A percentile compares a stretch with the other conserved stretches of the same genome.
phyloP scores from a whole-genome alignment of 2,113 vertebrate species.

The Ptilonorhynchus violaceus region DNA sequence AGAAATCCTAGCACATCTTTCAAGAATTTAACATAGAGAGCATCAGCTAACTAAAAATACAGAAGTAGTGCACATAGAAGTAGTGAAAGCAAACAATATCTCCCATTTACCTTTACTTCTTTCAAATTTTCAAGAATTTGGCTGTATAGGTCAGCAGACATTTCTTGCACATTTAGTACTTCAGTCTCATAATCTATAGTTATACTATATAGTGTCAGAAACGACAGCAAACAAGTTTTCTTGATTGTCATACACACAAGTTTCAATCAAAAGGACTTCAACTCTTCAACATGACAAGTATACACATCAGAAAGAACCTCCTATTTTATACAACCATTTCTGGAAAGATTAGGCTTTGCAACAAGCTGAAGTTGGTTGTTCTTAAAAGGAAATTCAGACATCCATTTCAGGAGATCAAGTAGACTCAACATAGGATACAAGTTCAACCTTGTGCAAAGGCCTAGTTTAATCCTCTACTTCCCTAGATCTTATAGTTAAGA shows the following conservation, averaged over 20 bases:
- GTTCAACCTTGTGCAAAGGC: neutral
- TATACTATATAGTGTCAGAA: neutral
- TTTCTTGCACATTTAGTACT: neutral
- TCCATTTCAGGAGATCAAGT: neutral
- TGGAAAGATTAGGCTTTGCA: neutral
- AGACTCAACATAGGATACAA: neutral
- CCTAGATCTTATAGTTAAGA: neutral
- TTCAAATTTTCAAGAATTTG: neutral
- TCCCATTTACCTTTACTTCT: neutral
- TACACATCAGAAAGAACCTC: neutral
- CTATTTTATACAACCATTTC: neutral
- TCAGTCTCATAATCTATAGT: neutral
- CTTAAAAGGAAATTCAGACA: neutral
- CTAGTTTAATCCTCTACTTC: neutral
- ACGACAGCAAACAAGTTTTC: neutral
- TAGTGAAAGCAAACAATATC: neutral
- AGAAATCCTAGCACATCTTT: fast-evolving
- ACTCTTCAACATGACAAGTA: neutral
- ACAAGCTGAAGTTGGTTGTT: neutral
- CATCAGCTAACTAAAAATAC: neutral
- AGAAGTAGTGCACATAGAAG: neutral
- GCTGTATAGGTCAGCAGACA: neutral
- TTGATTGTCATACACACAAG: neutral
- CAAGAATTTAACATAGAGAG: neutral
- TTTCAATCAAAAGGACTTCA: neutral